Percentiles rank a stretch among this genome's conserved stretches.
These are phyloP conservation scores for Menura novaehollandiae DNA, from an alignment of 2,113 vertebrate genomes.

Conservation along the genomic window DNA sequence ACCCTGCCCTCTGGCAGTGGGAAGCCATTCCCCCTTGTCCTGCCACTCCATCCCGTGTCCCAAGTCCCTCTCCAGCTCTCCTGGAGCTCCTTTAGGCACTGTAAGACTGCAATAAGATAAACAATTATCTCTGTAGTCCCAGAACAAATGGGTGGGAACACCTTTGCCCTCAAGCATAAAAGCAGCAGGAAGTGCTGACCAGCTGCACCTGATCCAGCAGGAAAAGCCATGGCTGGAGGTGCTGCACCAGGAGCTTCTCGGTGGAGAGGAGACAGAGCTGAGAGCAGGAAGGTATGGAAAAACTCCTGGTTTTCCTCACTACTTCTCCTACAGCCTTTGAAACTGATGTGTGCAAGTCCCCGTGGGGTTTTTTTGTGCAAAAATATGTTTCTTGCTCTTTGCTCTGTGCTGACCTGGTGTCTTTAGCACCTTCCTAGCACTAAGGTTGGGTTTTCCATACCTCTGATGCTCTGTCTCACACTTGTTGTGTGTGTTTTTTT, in stretches of 20 bases:
- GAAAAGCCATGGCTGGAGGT: fast-evolving
- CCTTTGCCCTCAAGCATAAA: neutral
- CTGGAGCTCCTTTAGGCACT: neutral
- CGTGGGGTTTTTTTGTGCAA: fast-evolving
- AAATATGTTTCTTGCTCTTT: fast-evolving
- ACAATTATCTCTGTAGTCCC: neutral
- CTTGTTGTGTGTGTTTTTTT: fast-evolving
- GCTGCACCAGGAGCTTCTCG: neutral
- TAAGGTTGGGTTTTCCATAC: fast-evolving
- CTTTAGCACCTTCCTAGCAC: neutral
- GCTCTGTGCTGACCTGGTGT: neutral
- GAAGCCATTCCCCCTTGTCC: neutral
- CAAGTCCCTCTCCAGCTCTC: neutral
- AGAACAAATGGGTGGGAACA: neutral
- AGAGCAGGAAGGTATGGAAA: neutral
- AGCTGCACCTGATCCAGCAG: neutral
- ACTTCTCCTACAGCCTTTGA: neutral
- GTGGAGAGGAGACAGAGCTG: neutral
- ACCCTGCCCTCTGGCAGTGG: fast-evolving
- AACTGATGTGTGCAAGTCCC: fast-evolving
- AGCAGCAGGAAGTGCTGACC: neutral
- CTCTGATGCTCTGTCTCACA: neutral
- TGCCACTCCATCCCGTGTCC: neutral
- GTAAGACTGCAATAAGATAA: neutral
- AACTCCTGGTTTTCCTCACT: fast-evolving